A percentile compares a stretch with the other conserved stretches of the same genome.
Conservation (phyloP, 2,888 invertebrate species). For the Gastrophysa polygoni region DNA sequence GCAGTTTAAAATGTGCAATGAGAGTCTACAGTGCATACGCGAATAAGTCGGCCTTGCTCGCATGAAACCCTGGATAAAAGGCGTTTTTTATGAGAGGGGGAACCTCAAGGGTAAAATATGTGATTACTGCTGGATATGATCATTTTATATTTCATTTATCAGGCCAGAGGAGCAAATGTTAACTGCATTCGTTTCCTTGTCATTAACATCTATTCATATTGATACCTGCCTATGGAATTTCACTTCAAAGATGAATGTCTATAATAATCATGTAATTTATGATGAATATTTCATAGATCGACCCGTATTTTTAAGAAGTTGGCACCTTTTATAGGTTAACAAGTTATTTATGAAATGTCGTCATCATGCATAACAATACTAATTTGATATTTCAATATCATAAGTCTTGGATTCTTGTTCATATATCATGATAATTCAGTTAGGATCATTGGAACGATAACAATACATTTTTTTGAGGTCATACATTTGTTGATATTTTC, state of each 20-base stretch:
- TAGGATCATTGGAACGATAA: no score
- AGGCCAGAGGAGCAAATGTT: constrained; percentile 31
- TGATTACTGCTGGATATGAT: constrained; percentile 43
- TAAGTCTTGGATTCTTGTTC: no score
- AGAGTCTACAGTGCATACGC: constrained; percentile 47
- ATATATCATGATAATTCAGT: no score
- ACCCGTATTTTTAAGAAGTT: no score
- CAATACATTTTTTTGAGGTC: no score
- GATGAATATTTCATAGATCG: no score
- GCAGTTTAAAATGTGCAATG: constrained; percentile 45
- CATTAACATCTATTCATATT: not conserved
- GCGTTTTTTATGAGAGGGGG: constrained; percentile 54
- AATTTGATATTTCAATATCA: no score
- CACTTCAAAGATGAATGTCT: not conserved
- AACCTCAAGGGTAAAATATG: constrained; percentile 54
- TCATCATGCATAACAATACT: no score
- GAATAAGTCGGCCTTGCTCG: constrained; percentile 51
- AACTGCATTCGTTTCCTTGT: constrained; percentile 30
- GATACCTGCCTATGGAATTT: not conserved
- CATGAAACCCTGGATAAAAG: constrained; percentile 55
- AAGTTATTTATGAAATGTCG: no score
- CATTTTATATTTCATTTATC: constrained; percentile 36
- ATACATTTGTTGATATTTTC: no score
- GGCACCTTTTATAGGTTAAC: no score
- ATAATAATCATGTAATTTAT: not conserved